Base-by-base conservation (phyloP, 1,140 invertebrate genomes). In the Akabosia matsudoensis region DNA sequence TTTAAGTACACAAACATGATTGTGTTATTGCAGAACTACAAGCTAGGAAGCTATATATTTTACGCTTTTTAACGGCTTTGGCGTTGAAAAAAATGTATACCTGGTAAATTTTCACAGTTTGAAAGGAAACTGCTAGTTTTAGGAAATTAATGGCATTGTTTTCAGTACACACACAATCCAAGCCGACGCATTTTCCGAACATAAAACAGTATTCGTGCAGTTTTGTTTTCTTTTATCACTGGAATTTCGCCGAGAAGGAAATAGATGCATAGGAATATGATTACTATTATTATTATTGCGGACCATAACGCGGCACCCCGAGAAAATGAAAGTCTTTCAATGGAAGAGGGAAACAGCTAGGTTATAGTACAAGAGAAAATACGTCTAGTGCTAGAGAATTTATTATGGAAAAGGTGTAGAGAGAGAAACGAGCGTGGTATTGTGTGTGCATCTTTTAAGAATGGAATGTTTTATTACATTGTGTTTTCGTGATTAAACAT, bases 1-100 rank as follows among this genome's bases (percentile, higher is more conserved):
- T 67, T 67, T 67, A 67, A 22, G 61, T 67, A 67, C 61, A 67
- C 13, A 67, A 30, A 30, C 61, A 67, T 67, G n/a, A 28, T 13
- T 10, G 61, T 30, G 28, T 67, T 24, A 67, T 67, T 67, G 61
- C n/a, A 67, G 7, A 10, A 45, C 18, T 45, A n/a, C n/a, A n/a
- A n/a, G n/a, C n/a, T n/a, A n/a, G n/a, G n/a, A n/a, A n/a, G 37
- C 18, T 45, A 45, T 31, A 30, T 30, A 67, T 67, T 67, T 67
- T 28, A 67, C 61, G 61, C 61, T 67, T 67, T 22, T 67, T 67
- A 67, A 67, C 28, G 61, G 7, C 18, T 45, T 45, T 45, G n/a
- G n/a, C 37, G 37, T 45, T 45, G 37, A 18, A 10, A 18, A 18
- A 18, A 45, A 18, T 45, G 7, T 4, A 31, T 10, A 30, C 22